Evolutionary conservation across 1,140 invertebrate species (phyloP), one percentile per base, ranked within the genome.

Genomic region (Harpegnathos saltator): DNA sequence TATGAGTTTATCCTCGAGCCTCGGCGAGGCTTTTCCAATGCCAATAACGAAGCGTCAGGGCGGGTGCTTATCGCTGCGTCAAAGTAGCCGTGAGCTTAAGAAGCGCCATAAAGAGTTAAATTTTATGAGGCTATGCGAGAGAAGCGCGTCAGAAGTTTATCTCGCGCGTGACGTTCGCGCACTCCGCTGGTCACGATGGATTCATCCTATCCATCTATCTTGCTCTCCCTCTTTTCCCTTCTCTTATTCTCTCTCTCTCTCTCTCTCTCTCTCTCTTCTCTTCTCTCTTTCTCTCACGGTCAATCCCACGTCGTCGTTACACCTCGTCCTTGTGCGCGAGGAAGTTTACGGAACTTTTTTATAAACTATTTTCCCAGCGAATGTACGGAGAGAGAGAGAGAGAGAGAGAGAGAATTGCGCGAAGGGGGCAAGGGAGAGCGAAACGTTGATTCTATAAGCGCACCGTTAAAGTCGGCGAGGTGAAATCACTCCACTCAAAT

Each of bases 71-170:
- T 54, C 38, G 9, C n/a, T 3, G 22, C 17, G 2, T 19, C 29
- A 58, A 66, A 22, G 19, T 33, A 38, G 26, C 3, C 26, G 17
- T 52, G 24, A 52, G 68, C 15, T 50, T 61, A n/a, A 72, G 44
- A 38, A 29, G 38, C 4, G 44, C 56, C 24, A 29, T 50, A 48
- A 81, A 81, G 5, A 69, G 44, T 78, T 38, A 78, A 78, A 26
- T 24, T 71, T 81, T 81, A 72, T n/a, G 66, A 62, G 38, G 2
- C 19, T 81, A 1, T n/a, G 5, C 22, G 58, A 62, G 15, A 19
- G 63, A 44, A 72, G 68, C 12, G 7, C 24, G 11, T 80, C 14
- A 14, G 19, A 72, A 72, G 52, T 61, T 33, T 33, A 72, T 72
- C 22, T 38, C 73, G 44, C 9, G 24, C 15, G n/a, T n/a, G n/a